Base-by-base conservation (phyloP, 1,140 invertebrate species). In the Scylla paramamosain region DNA sequence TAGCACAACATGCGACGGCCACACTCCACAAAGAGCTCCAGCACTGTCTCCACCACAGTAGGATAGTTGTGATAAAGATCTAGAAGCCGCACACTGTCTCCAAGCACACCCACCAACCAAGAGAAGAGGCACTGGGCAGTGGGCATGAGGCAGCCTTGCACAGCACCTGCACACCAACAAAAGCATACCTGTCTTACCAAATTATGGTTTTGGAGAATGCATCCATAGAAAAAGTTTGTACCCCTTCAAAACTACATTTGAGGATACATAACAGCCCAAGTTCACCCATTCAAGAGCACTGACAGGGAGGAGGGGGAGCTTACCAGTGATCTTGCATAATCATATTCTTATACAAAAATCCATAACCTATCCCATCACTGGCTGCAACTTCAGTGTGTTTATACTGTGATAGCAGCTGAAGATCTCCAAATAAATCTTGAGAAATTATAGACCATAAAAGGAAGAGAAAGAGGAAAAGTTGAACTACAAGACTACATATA, bases 1-100 rank as follows among this genome's bases (percentile, higher is more conserved):
- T 97, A 98, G 96, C 97, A 98, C 59, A 98, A 96, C 97, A 98
- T 98, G 94, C 97, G 97, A 94, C 98, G 97, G 0, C 98, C 97
- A 96, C 98, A 98, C 96, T 98, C 98, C 90, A 97, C 97, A 95
- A 98, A 98, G 4, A 99, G 97, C 96, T 98, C 98, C 88, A 99
- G 97, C 92, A 98, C 98, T 20, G 98, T 97, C 96, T 98, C 97
- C 29, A 99, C 98, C 92, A 99, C 97, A 93, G 98, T 97, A 89
- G 98, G 98, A 97, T 98, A 99, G 97, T 98, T 98, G 97, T 98
- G 98, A 96, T 98, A 99, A 4, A 98, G 82, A 67, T 96, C 96
- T 52, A 96, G 88, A 16, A 96, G 93, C 28, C 93, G 94, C 48
- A 96, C 96, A 93, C 92, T 86, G 20, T 95, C 95, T 0, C 92